These are phyloP conservation scores for Pogonocherus hispidulus DNA, from an alignment of 2,888 invertebrate genomes.

Conservation along the genomic window DNA sequence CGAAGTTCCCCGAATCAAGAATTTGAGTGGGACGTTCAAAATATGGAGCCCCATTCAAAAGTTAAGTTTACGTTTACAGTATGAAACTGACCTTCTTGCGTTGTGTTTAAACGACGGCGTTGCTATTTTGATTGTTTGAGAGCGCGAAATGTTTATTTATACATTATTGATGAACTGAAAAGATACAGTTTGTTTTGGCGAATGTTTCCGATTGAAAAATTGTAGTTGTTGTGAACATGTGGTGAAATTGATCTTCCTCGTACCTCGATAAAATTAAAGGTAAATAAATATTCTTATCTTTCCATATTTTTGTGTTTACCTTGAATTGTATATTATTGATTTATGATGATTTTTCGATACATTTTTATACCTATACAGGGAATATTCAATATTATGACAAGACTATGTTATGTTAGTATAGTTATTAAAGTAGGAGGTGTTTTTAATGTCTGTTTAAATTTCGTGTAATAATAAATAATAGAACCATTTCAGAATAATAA, in stretches of 20 bases:
- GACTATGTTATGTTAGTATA: too few species aligned
- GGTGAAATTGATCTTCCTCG: constrained; percentile 8
- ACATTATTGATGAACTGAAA: constrained; percentile 19
- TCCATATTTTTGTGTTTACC: neutral
- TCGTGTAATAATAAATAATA: too few species aligned
- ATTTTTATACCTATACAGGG: too few species aligned
- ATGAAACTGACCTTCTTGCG: constrained; percentile 29
- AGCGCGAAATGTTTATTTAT: constrained; percentile 32
- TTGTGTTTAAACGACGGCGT: constrained; percentile 23
- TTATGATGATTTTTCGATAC: neutral
- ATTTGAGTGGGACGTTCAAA: constrained; percentile 48
- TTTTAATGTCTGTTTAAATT: too few species aligned
- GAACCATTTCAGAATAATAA: too few species aligned
- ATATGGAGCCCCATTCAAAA: constrained; percentile 41
- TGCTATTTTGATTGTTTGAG: constrained; percentile 22
- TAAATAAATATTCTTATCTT: constrained; percentile 2
- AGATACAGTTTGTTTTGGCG: constrained; percentile 5
- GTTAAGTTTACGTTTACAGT: constrained; percentile 30
- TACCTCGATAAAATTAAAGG: neutral
- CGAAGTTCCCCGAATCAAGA: constrained; percentile 27
- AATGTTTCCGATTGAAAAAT: constrained; percentile 1
- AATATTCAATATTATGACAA: too few species aligned
- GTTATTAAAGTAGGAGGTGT: too few species aligned
- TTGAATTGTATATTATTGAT: neutral
- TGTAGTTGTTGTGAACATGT: constrained; percentile 23